A percentile compares a stretch with the other conserved stretches of the same genome.
Conservation (phyloP, 1,140 invertebrate genomes). For the Carcinoscorpius rotundicauda region DNA sequence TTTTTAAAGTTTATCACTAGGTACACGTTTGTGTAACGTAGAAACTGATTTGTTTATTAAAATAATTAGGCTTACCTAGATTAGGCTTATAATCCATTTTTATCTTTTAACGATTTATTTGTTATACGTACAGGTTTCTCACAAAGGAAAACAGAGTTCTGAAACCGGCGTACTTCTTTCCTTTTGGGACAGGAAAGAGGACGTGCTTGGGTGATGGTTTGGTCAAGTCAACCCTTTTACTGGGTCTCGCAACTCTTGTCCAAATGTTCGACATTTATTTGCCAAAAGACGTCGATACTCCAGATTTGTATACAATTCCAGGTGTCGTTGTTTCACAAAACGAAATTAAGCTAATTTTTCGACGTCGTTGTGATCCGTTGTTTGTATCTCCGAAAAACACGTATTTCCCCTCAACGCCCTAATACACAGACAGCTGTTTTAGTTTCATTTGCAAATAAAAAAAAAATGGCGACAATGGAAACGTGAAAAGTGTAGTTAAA, state of each 20-base stretch:
- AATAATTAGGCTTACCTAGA: too few relatives aligned
- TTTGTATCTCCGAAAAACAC: too few relatives aligned
- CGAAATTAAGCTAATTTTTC: constrained; percentile 14
- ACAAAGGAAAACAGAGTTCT: constrained; percentile 35
- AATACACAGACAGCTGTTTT: too few relatives aligned
- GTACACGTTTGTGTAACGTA: too few relatives aligned
- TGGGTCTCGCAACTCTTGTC: constrained; percentile 55
- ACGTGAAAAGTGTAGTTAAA: too few relatives aligned
- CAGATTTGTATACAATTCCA: constrained; percentile 16
- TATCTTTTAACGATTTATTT: too few relatives aligned
- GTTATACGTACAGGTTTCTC: constrained; percentile 22
- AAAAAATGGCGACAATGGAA: too few relatives aligned
- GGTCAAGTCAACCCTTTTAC: constrained; percentile 58
- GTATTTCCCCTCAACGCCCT: too few relatives aligned
- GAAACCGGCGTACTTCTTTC: constrained; percentile 54
- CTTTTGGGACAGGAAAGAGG: constrained; percentile 69
- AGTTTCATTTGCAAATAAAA: too few relatives aligned
- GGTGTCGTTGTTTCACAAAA: constrained; percentile 11
- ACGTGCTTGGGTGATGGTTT: constrained; percentile 80
- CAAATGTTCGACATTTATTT: constrained; percentile 57
- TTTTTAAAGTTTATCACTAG: too few relatives aligned
- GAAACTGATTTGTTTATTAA: too few relatives aligned
- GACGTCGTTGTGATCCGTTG: neutral
- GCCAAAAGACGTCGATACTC: constrained; percentile 22
- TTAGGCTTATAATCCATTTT: too few relatives aligned